phyloP scores from a whole-genome alignment of 2,113 vertebrate species.

The Chloroceryle aenea region DNA sequence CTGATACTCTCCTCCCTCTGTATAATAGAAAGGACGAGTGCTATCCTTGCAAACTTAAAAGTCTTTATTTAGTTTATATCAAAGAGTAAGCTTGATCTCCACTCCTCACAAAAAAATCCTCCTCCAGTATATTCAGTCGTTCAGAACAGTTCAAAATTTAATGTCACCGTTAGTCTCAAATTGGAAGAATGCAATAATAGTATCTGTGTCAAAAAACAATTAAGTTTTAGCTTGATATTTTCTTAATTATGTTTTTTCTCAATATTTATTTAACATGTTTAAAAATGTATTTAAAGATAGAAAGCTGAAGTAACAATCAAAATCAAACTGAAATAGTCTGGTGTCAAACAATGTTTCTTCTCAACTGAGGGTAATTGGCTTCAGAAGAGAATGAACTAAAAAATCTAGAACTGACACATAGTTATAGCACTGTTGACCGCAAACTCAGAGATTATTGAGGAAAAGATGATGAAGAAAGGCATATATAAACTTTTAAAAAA shows the following conservation, averaged over 20 bases:
- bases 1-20: not conserved
- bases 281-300: not conserved
- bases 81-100: not conserved
- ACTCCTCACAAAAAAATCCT: accelerated
- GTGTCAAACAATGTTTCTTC: not conserved
- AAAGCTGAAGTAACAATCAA: not conserved
- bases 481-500: not conserved
- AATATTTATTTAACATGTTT: not conserved
- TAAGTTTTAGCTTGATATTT: not conserved
- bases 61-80: not conserved
- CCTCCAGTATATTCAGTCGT: not conserved
- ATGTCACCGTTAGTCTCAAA: not conserved
- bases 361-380: not conserved
- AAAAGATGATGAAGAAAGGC: not conserved
- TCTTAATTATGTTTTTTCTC: not conserved
- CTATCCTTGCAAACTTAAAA: not conserved
- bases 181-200: not conserved
- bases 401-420: not conserved
- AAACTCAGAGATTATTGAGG: not conserved
- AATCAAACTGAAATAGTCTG: not conserved
- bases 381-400: not conserved
- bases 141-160: not conserved
- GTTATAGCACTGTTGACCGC: not conserved
- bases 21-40: not conserved
- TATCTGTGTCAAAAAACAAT: not conserved